Evolutionary conservation across 1,140 invertebrate species (phyloP).

Genomic region (Rhopalosiphum padi): DNA sequence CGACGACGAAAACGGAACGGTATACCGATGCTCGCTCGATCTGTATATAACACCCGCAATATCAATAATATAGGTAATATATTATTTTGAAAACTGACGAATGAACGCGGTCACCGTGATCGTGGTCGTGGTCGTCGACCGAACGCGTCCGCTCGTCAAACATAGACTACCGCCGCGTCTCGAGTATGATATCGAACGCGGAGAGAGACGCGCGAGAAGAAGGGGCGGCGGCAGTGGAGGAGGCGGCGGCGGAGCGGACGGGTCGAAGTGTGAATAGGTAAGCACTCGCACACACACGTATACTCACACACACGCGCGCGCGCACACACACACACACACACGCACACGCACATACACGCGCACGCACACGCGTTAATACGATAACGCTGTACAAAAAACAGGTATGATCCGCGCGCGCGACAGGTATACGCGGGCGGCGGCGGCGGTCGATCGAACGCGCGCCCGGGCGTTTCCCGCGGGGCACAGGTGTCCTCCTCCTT

Average conservation of each 20-base stretch:
- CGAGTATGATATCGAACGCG: neutral
- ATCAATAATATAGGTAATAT: too few species aligned
- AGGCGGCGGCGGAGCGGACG: neutral
- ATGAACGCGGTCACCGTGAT: neutral
- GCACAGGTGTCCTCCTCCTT: neutral
- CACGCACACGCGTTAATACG: neutral
- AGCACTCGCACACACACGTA: neutral
- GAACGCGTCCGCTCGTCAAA: constrained; percentile 42
- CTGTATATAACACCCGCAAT: neutral
- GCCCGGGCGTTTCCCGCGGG: constrained; percentile 22
- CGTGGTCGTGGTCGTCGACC: constrained; percentile 13
- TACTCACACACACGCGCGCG: neutral
- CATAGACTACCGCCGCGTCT: constrained; percentile 19
- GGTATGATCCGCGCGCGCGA: neutral
- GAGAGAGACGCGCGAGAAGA: neutral
- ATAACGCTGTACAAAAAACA: neutral
- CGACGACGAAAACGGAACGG: neutral
- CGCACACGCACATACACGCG: too few species aligned
- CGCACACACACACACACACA: neutral
- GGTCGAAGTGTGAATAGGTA: neutral
- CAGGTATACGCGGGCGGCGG: neutral
- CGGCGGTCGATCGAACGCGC: neutral
- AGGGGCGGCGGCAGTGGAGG: neutral
- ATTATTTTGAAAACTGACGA: neutral
- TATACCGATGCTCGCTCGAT: neutral